Conservation (phyloP, 2,113 vertebrate genomes). For the Ptychochromis oligacanthus region DNA sequence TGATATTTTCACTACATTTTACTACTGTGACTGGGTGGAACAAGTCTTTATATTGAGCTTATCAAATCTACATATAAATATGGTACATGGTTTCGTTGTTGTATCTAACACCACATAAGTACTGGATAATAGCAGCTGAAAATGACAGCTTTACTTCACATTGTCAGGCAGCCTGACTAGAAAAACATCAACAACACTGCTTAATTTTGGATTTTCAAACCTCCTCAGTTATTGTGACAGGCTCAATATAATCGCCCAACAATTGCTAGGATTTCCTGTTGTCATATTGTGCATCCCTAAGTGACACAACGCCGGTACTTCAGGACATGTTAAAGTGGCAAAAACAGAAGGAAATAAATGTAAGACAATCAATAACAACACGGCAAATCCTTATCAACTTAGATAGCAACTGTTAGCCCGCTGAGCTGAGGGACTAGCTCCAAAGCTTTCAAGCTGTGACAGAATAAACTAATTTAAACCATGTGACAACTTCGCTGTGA, state of each 20-base stretch:
- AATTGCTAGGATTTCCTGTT: background rate
- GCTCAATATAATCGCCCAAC: background rate
- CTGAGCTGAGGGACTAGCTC: conserved; percentile 18
- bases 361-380: background rate
- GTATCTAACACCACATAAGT: background rate
- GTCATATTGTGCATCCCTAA: background rate
- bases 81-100: background rate
- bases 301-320: background rate
- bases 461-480: background rate
- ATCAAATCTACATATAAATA: background rate
- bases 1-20: background rate
- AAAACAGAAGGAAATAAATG: background rate
- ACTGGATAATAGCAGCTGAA: background rate
- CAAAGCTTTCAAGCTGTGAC: conserved; percentile 11
- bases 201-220: background rate
- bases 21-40: background rate
- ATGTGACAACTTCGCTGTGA: background rate
- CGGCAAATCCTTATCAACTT: background rate
- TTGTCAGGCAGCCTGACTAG: background rate
- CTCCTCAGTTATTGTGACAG: background rate
- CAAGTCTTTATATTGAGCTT: background rate
- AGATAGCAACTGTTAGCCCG: conserved; percentile 38
- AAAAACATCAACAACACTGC: background rate
- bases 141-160: background rate
- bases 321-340: background rate